Percentiles rank a stretch among this genome's conserved stretches.
phyloP scores from a whole-genome alignment of 2,888 invertebrate species.

The Drosophila kanekoi region DNA sequence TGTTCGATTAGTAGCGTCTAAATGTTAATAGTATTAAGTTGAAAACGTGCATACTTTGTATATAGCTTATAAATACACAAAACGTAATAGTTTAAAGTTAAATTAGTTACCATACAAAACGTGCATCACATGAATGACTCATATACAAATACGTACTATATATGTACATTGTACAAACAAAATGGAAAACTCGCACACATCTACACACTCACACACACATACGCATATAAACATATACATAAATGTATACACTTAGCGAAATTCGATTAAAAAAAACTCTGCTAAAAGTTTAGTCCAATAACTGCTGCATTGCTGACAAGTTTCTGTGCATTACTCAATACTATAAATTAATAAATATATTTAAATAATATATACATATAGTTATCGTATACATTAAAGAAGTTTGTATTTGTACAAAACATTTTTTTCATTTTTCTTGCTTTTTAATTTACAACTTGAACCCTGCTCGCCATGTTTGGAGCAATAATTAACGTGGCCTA shows the following conservation, averaged over 20 bases:
- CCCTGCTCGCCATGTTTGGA: not conserved
- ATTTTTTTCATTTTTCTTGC: conserved; percentile 3
- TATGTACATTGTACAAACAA: conserved; percentile 63
- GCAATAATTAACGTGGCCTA: conserved; percentile 9
- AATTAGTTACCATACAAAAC: conserved; percentile 43
- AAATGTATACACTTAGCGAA: conserved; percentile 64
- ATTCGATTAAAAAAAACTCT: conserved; percentile 64
- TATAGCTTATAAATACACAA: conserved; percentile 64
- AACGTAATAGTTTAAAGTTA: conserved; percentile 43
- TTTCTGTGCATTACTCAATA: conserved; percentile 76
- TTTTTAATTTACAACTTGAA: not conserved
- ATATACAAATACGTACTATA: conserved; percentile 36
- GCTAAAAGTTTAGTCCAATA: conserved; percentile 58
- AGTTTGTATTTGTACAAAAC: conserved; percentile 64
- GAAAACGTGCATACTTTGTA: conserved; percentile 67
- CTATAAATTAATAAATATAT: conserved; percentile 61
- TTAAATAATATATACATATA: conserved; percentile 53
- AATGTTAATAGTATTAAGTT: conserved; percentile 56
- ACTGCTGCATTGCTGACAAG: conserved; percentile 68
- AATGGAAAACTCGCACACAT: conserved; percentile 46
- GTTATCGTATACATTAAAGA: conserved; percentile 58
- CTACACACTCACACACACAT: conserved; percentile 12
- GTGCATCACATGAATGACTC: conserved; percentile 59
- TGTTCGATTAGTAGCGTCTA: conserved; percentile 41
- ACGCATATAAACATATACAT: conserved; percentile 20